These are phyloP conservation scores for Oryzias melastigma DNA, from an alignment of 2,113 vertebrate genomes.

Conservation along the genomic window DNA sequence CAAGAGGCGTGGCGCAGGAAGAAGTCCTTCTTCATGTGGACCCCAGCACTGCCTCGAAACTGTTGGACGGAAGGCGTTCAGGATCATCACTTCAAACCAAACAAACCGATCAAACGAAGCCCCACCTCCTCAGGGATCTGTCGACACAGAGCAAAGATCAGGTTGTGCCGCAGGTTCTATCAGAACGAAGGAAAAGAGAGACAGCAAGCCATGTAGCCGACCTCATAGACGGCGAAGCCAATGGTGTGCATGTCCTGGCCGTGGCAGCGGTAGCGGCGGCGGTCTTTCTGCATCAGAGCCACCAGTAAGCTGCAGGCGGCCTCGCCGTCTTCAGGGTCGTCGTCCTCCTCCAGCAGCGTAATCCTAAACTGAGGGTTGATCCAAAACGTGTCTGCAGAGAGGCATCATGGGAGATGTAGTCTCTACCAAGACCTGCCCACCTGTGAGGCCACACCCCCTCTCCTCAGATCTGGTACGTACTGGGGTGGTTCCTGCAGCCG, in stretches of 20 bases:
- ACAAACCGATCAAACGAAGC: neutral
- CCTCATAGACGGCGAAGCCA: constrained; percentile 88
- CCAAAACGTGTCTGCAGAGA: constrained; percentile 87
- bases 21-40: constrained; percentile 90
- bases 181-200: neutral
- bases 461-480: constrained; percentile 33
- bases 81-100: rapidly evolving
- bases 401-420: constrained; percentile 27
- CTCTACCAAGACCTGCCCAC: neutral
- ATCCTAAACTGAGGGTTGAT: constrained; percentile 94
- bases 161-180: neutral
- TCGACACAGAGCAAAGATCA: constrained; percentile 1
- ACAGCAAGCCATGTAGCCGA: constrained; percentile 33
- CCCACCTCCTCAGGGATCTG: constrained; percentile 85
- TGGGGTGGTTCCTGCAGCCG: constrained; percentile 87
- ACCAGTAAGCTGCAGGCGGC: constrained; percentile 87
- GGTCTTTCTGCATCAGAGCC: constrained; percentile 92
- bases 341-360: constrained; percentile 83
- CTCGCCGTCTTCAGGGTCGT: constrained; percentile 82
- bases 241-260: constrained; percentile 88
- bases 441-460: too few species aligned
- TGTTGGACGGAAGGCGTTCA: constrained; percentile 25
- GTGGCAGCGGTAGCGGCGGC: constrained; percentile 69
- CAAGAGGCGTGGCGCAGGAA: constrained; percentile 82
- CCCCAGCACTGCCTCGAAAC: constrained; percentile 65